Base-by-base conservation (phyloP, 2,888 invertebrate genomes). In the Dynastes hyllus region DNA sequence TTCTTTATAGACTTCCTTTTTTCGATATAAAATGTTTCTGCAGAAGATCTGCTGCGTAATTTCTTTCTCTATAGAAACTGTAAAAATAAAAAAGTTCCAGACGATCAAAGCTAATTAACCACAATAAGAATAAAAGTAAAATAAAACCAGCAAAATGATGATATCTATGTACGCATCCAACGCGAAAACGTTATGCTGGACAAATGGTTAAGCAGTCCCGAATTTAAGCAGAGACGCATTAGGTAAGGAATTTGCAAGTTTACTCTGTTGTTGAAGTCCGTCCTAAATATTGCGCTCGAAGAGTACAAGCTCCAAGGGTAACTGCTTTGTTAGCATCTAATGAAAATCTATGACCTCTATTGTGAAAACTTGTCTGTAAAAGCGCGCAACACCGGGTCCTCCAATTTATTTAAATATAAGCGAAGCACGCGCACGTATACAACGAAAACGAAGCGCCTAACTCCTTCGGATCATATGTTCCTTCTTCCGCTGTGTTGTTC, bases 271-370 rank as follows among this genome's bases (percentile, higher is more conserved):
- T 76, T 61, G 63, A 65, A 76, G 76, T 45, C 40, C 29, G 45
- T 63, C 63, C 76, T 76, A 76, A 76, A 77, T 77, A 55, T 66
- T 66, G 37, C 37, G 69, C 69, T 69, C 69, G 69, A 76, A 79
- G 78, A 66, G 75, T 76, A 79, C 76, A 76, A 40, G 76, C 79
- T 76, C 77, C 69, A 77, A 77, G 76, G 79, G 66, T 73, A 80
- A 69, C 77, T 79, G 80, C 67, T 80, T 81, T 81, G 81, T 81
- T 81, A 78, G 77, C 78, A 71, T 77, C 78, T 81, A 81, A 81
- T 81, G 81, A 79, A 81, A 81, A 81, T 81, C 80, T 81, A 81
- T 80, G 77, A 78, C 81, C 70, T 80, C 80, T 78, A 81, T 81
- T 81, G 81, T 81, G 79, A 70, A 81, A 80, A 80, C 80, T 80